These are phyloP conservation scores for Andrena hattorfiana DNA, from an alignment of 2,888 invertebrate species.

Conservation along the genomic window DNA sequence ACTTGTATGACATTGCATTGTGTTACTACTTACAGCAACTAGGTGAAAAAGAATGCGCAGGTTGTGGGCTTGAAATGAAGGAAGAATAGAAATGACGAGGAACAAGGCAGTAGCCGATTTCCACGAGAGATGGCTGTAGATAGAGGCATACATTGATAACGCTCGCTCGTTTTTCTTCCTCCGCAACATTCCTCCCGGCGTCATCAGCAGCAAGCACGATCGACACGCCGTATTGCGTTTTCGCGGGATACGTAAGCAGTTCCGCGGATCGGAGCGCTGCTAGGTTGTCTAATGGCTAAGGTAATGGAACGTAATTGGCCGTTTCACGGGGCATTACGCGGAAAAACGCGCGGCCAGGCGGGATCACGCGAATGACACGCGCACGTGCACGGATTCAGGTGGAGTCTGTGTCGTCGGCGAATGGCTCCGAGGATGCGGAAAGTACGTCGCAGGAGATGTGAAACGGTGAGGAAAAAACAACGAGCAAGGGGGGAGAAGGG, in stretches of 20 bases:
- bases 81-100: no score
- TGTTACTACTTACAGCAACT: no score
- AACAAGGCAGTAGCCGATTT: no score
- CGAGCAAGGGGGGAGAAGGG: background rate
- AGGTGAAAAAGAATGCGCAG: no score
- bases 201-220: no score
- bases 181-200: no score
- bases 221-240: background rate
- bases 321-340: slow-evolving; percentile 75
- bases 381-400: slow-evolving; percentile 53
- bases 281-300: slow-evolving; percentile 58
- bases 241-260: slow-evolving; percentile 39
- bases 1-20: no score
- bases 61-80: no score
- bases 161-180: no score
- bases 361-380: slow-evolving; percentile 64
- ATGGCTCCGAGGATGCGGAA: slow-evolving; percentile 20
- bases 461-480: slow-evolving; percentile 22
- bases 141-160: no score
- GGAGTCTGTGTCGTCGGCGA: slow-evolving; percentile 22
- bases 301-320: slow-evolving; percentile 73
- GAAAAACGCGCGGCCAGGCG: slow-evolving; percentile 67
- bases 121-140: no score
- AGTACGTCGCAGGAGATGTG: slow-evolving; percentile 1
- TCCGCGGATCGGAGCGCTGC: slow-evolving; percentile 23